A percentile compares a stretch with the other conserved stretches of the same genome.
phyloP scores from a whole-genome alignment of 2,113 vertebrate species.

The Crotalus viridis region DNA sequence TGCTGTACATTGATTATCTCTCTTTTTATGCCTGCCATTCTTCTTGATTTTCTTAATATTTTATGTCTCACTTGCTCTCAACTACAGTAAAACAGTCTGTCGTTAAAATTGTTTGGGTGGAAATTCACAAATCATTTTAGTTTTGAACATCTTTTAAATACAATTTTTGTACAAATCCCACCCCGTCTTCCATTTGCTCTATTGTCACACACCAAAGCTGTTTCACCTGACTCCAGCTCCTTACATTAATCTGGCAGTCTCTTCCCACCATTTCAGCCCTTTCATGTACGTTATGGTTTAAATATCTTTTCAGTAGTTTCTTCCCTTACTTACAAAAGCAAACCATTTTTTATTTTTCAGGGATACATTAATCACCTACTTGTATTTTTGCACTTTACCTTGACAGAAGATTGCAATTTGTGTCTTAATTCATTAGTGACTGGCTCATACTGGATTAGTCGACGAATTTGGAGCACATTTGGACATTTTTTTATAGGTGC shows the following conservation, averaged over 20 bases:
- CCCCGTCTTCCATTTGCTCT: background rate
- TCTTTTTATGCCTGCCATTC: background rate
- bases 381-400: slow-evolving; percentile 68
- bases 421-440: slow-evolving; percentile 64
- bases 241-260: background rate
- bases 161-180: background rate
- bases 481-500: slow-evolving; percentile 71
- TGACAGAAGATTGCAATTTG: slow-evolving; percentile 76
- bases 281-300: background rate
- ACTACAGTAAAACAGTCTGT: background rate
- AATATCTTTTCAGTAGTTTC: background rate
- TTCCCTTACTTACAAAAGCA: background rate
- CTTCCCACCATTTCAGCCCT: background rate
- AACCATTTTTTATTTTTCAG: background rate
- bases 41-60: background rate
- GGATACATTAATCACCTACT: background rate
- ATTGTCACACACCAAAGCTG: background rate
- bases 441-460: slow-evolving; percentile 77
- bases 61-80: background rate
- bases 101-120: background rate
- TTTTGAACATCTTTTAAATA: background rate
- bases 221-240: background rate
- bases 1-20: background rate
- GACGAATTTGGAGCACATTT: slow-evolving; percentile 78
- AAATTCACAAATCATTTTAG: background rate